These are phyloP conservation scores for Chalcosyrphus nemorum DNA, from an alignment of 2,888 invertebrate species.

Conservation along the genomic window DNA sequence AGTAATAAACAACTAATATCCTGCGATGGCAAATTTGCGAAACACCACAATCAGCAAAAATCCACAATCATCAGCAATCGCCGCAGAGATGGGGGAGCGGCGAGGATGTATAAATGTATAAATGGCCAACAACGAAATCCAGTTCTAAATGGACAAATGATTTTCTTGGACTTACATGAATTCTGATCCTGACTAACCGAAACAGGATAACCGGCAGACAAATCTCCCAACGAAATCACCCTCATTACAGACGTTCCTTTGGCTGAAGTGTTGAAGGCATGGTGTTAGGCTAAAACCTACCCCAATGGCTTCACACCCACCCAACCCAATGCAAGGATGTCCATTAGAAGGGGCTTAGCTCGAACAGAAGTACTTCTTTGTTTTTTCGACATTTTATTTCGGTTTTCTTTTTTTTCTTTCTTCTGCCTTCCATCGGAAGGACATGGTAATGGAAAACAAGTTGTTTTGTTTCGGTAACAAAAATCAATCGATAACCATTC, in stretches of 20 bases:
- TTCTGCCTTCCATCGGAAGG: conserved; percentile 52
- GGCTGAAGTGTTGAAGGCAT: conserved; percentile 63
- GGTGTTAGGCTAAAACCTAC: conserved; percentile 14
- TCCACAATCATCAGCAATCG: conserved; percentile 50
- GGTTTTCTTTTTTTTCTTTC: not conserved
- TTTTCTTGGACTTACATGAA: conserved; percentile 69
- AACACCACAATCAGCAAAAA: conserved; percentile 58
- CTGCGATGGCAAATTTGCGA: conserved; percentile 37
- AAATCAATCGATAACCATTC: conserved; percentile 68
- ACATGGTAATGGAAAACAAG: conserved; percentile 73
- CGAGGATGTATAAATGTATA: conserved; percentile 6
- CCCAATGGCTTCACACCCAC: conserved; percentile 32
- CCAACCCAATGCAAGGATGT: conserved; percentile 13
- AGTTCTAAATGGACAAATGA: conserved; percentile 72
- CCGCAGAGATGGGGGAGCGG: not conserved
- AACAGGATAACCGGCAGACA: conserved; percentile 72
- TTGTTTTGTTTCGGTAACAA: conserved; percentile 69
- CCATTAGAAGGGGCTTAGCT: conserved; percentile 48
- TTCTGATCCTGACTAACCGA: conserved; percentile 42
- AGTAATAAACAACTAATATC: conserved; percentile 70
- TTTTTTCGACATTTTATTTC: conserved; percentile 54
- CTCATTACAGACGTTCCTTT: conserved; percentile 60
- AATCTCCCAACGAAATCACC: conserved; percentile 69
- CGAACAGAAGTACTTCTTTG: conserved; percentile 54
- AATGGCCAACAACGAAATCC: conserved; percentile 63